Conservation (phyloP, 1,140 invertebrate genomes). For the Neodiprion fabricii region DNA sequence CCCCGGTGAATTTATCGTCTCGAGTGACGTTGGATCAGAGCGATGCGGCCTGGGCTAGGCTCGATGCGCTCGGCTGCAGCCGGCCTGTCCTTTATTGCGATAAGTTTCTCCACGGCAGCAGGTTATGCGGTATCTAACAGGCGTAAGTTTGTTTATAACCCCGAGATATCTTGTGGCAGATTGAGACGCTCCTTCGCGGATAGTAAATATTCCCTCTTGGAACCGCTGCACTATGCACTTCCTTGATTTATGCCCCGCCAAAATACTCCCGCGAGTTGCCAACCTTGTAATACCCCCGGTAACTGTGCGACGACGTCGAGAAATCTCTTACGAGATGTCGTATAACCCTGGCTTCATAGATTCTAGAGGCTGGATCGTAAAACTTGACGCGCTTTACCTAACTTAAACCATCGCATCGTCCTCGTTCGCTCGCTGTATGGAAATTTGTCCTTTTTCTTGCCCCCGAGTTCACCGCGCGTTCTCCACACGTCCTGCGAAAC, state of each 20-base stretch:
- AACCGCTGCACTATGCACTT: no score
- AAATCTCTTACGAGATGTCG: background rate
- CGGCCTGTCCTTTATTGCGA: background rate
- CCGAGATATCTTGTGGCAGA: constrained; percentile 44
- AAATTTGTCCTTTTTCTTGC: no score
- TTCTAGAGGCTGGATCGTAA: background rate
- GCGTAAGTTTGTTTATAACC: constrained; percentile 51
- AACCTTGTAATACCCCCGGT: background rate
- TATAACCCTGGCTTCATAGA: background rate
- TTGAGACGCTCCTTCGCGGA: constrained; percentile 45
- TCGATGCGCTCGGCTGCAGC: background rate
- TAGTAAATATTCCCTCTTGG: background rate
- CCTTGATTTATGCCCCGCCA: no score
- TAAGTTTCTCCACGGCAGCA: constrained; percentile 19
- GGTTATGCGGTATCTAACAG: constrained; percentile 29
- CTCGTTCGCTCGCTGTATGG: no score
- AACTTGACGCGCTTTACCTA: background rate
- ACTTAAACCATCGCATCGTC: background rate
- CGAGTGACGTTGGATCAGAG: constrained; percentile 53
- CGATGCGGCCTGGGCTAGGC: background rate
- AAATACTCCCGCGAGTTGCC: background rate
- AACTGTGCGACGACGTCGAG: background rate
- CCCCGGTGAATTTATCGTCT: constrained; percentile 55
- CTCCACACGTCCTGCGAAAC: no score
- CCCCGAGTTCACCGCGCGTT: no score